Evolutionary conservation across 2,888 invertebrate genomes (phyloP), one percentile per base, ranked within the genome.

Genomic region (Julus scanicus): DNA sequence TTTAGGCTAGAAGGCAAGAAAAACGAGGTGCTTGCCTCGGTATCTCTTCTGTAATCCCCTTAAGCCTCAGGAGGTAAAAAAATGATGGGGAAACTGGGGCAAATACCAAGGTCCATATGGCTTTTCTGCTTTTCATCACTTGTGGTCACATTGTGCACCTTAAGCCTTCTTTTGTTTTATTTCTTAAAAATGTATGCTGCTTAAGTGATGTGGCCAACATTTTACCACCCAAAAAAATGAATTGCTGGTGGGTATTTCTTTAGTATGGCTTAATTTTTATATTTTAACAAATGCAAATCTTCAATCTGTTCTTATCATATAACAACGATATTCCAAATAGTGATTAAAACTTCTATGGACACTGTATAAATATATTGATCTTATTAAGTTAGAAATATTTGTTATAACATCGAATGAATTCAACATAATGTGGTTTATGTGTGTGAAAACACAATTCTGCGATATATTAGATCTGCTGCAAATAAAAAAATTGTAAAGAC

Each of bases 41-140:
- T 40, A 85, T 85, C 85, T 40, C 49, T n/a, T 85, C 49, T 20
- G 4, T 0, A 6, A 40, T 11, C 13, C 37, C 80, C 11, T 37
- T 37, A 37, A 8, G 85, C 85, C 85, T 29, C 15, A 85, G 20
- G 40, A n/a, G 29, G n/a, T n/a, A n/a, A n/a, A n/a, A n/a, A 85
- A 13, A 44, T 85, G 44, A 80, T 80, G 49, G 49, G 40, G 85
- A 85, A 85, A 85, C 85, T 85, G 85, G 85, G 49, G 85, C 85
- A 85, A 48, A 85, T 20, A 85, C 85, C 85, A 85, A 85, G 85
- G 85, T 40, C 20, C 85, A 80, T 37, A 80, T 80, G 80, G 80
- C 17, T 44, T 85, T 84, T 83, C 20, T 85, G 20, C 44, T 44
- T 85, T 85, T 44, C 49, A 48, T 44, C 85, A 44, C 37, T 80